A percentile compares a stretch with the other conserved stretches of the same genome.
Conservation (phyloP, 2,113 vertebrate genomes). For the Myrmophylax atrothorax region DNA sequence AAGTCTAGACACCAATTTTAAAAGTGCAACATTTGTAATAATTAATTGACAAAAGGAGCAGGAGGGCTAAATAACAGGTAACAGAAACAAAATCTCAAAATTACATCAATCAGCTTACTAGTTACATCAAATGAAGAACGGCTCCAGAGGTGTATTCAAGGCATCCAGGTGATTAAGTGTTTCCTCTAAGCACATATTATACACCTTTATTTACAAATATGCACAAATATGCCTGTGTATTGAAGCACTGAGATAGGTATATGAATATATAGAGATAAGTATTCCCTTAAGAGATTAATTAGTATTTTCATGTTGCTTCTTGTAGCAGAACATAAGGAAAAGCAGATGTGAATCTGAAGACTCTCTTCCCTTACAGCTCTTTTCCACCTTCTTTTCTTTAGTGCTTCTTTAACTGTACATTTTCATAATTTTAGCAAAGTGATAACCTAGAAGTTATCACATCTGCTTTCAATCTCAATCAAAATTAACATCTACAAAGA, state of each 20-base stretch:
- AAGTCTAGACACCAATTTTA: background rate
- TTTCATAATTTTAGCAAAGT: background rate
- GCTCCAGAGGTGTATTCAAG: background rate
- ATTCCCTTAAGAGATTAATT: background rate
- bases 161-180: background rate
- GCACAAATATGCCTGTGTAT: background rate
- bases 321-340: background rate
- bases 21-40: background rate
- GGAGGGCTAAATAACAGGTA: background rate
- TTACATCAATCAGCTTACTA: background rate
- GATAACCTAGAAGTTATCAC: background rate
- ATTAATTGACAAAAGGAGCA: background rate
- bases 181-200: background rate
- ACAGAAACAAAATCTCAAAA: background rate
- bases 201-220: background rate
- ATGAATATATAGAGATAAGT: background rate
- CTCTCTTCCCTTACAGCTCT: background rate
- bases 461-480: background rate
- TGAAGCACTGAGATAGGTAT: background rate
- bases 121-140: background rate
- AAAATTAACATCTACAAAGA: background rate
- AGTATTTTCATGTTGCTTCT: background rate
- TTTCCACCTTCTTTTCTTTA: background rate
- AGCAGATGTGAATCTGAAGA: background rate
- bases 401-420: fast-evolving